Evolutionary conservation across 2,888 invertebrate genomes (phyloP).

Genomic region (Liopterus haemorrhoidalis): DNA sequence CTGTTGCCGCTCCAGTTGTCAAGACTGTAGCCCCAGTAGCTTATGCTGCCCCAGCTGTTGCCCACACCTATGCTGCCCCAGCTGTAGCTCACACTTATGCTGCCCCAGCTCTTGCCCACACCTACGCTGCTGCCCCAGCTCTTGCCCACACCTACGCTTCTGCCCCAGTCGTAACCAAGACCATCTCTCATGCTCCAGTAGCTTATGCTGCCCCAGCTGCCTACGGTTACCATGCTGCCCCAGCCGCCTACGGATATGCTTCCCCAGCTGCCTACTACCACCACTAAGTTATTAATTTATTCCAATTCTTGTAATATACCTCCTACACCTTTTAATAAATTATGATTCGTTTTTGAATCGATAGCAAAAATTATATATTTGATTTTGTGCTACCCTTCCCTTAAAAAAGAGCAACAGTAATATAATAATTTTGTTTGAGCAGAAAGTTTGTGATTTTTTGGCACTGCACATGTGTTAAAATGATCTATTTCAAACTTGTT

Average conservation of each 20-base stretch:
- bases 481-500: too few species aligned
- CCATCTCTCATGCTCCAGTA: constrained; percentile 30
- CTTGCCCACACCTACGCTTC: constrained; percentile 18
- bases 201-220: constrained; percentile 31
- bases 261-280: constrained; percentile 7
- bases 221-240: constrained; percentile 14
- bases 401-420: too few species aligned
- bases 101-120: constrained; percentile 19
- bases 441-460: too few species aligned
- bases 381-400: too few species aligned
- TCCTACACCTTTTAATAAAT: constrained; percentile 3
- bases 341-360: constrained; percentile 16
- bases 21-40: constrained; percentile 22
- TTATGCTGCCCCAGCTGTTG: constrained; percentile 23
- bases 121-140: constrained; percentile 16
- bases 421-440: too few species aligned
- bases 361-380: not conserved
- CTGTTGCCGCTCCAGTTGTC: constrained; percentile 38
- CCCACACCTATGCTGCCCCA: constrained; percentile 25
- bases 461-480: too few species aligned
- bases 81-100: constrained; percentile 26
- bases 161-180: constrained; percentile 29
- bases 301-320: constrained; percentile 7
- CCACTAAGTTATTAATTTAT: constrained; percentile 10
- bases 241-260: constrained; percentile 18